Conservation (phyloP, 1,140 invertebrate species). For the Melitaea cinxia region DNA sequence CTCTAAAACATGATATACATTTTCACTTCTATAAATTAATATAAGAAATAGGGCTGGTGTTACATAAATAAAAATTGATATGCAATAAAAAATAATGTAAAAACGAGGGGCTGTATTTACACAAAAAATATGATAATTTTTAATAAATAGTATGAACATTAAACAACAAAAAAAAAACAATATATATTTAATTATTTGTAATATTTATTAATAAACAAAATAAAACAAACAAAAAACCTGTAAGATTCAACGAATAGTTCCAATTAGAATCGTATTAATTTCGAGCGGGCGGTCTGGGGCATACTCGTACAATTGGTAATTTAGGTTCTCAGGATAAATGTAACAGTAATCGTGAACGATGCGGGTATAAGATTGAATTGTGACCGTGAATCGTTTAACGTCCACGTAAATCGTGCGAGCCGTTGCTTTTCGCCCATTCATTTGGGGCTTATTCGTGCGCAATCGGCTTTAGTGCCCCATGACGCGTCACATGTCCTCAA, state of each 20-base stretch:
- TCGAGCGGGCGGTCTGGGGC: not conserved
- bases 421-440: constrained; percentile 48
- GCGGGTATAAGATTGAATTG: constrained; percentile 45
- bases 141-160: too few relatives aligned
- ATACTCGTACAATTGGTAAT: constrained; percentile 10
- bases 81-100: too few relatives aligned
- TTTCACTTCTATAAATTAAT: too few relatives aligned
- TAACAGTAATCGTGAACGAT: constrained; percentile 32
- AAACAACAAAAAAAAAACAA: too few relatives aligned
- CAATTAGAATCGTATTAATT: not conserved
- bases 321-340: constrained; percentile 13
- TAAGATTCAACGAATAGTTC: not conserved
- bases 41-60: too few relatives aligned
- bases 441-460: constrained; percentile 45
- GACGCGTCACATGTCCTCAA: constrained; percentile 35
- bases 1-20: too few relatives aligned
- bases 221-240: too few relatives aligned
- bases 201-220: too few relatives aligned
- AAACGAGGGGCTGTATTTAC: too few relatives aligned
- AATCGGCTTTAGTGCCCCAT: constrained; percentile 39
- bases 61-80: too few relatives aligned
- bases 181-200: too few relatives aligned
- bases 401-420: constrained; percentile 48
- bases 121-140: too few relatives aligned
- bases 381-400: constrained; percentile 47